These are phyloP conservation scores for Lycopodina hypogea DNA, from an alignment of 37 sponge, comb jelly and placozoan genomes.

Conservation along the genomic window DNA sequence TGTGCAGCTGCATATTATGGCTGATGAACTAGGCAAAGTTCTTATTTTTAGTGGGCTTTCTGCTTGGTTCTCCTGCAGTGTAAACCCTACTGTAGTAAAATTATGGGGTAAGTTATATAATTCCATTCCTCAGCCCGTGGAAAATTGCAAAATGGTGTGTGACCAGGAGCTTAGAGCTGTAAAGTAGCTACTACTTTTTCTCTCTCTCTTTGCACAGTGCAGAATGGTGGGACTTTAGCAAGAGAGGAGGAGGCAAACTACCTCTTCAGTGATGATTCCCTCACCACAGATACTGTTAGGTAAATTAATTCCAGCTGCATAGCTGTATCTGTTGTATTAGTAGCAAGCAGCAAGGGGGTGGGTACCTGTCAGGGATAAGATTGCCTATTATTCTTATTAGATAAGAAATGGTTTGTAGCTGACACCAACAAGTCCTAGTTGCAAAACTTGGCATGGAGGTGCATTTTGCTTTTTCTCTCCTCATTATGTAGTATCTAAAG, in stretches of 20 bases:
- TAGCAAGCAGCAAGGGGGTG: background rate
- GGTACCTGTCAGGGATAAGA: too few relatives aligned
- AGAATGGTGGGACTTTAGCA: constrained; percentile 25
- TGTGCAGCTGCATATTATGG: background rate
- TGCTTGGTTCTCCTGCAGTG: constrained; percentile 70
- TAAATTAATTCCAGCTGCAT: background rate
- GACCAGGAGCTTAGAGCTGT: background rate
- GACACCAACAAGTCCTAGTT: too few relatives aligned
- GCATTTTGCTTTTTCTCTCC: too few relatives aligned
- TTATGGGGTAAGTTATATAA: constrained; percentile 40
- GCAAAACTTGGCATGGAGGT: too few relatives aligned
- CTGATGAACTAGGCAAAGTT: background rate
- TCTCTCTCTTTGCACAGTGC: constrained; percentile 12
- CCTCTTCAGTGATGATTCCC: constrained; percentile 57
- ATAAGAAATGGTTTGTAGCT: too few relatives aligned
- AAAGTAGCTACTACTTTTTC: background rate
- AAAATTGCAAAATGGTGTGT: background rate
- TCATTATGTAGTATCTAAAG: too few relatives aligned
- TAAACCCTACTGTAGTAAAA: background rate
- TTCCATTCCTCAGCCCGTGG: too few relatives aligned
- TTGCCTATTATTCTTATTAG: background rate
- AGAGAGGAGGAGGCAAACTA: constrained; percentile 28
- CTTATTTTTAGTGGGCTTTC: constrained; percentile 48
- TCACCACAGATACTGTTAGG: constrained; percentile 45
- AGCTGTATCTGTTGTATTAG: background rate